Evolutionary conservation across 2,113 vertebrate species (phyloP).

Genomic region (Antigone vipio): DNA sequence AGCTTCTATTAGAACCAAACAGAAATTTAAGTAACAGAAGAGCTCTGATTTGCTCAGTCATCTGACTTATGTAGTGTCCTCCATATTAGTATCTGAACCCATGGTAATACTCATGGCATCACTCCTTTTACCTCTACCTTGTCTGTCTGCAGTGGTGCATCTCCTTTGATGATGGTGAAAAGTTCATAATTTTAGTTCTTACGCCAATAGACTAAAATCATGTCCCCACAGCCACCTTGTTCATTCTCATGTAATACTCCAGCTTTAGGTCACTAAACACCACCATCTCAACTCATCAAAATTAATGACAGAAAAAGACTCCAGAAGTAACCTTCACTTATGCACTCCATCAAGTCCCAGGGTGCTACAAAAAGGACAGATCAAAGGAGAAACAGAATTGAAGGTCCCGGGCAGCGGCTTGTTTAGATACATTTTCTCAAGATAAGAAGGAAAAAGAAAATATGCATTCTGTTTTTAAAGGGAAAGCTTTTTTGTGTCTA

Average conservation of each 20-base stretch:
- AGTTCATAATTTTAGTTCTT: not conserved
- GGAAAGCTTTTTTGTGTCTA: not conserved
- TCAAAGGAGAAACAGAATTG: not conserved
- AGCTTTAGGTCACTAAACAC: not conserved
- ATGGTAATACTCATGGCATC: not conserved
- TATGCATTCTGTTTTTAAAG: not conserved
- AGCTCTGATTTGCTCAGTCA: not conserved
- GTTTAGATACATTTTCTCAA: conserved; percentile 6
- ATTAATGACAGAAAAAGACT: not conserved
- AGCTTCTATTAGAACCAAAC: not conserved
- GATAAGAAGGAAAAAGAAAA: conserved; percentile 19
- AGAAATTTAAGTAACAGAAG: not conserved
- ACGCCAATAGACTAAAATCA: not conserved
- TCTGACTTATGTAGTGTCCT: not conserved
- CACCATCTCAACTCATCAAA: not conserved
- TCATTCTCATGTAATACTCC: not conserved
- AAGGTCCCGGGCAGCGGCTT: not conserved
- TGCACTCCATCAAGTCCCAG: not conserved
- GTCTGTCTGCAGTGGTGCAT: not conserved
- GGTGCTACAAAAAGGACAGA: not conserved
- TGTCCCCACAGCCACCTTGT: fast-evolving
- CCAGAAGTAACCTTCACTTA: not conserved
- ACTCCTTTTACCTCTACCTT: not conserved
- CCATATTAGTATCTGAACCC: not conserved
- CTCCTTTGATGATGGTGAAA: not conserved